Evolutionary conservation across 1,140 invertebrate species (phyloP).

Genomic region (Eulimnadia texana): DNA sequence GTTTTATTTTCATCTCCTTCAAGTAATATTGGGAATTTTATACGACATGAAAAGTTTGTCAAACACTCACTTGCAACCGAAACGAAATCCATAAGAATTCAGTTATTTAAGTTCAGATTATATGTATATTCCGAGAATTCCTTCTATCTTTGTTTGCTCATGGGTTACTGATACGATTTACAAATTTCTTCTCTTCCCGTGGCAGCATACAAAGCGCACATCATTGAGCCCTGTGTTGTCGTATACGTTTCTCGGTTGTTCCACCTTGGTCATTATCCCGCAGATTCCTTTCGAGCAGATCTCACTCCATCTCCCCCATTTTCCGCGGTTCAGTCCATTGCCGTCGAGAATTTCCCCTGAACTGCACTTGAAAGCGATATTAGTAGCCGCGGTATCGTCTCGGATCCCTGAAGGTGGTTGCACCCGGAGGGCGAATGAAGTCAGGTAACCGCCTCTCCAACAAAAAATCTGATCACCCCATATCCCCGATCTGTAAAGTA

Average conservation of each 20-base stretch:
- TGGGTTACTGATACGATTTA: too few species aligned
- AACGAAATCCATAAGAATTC: too few species aligned
- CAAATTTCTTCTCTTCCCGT: neutral
- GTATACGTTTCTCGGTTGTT: neutral
- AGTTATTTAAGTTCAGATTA: too few species aligned
- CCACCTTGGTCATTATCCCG: neutral
- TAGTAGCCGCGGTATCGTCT: conserved; percentile 1
- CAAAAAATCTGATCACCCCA: neutral
- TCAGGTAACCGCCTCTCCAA: neutral
- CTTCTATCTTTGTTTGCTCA: too few species aligned
- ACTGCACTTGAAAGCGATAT: conserved; percentile 2
- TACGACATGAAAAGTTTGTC: too few species aligned
- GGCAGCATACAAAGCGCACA: conserved; percentile 4
- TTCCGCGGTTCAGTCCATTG: neutral
- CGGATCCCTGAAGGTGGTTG: neutral
- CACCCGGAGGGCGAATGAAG: neutral
- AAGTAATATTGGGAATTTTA: too few species aligned
- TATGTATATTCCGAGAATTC: too few species aligned
- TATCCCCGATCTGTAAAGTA: neutral
- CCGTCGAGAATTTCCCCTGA: neutral
- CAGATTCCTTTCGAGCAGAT: neutral
- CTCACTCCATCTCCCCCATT: conserved; percentile 3
- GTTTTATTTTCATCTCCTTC: too few species aligned
- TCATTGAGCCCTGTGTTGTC: conserved; percentile 4
- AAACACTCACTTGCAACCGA: too few species aligned